A percentile compares a stretch with the other conserved stretches of the same genome.
These are phyloP conservation scores for Sterna hirundo DNA, from an alignment of 2,113 vertebrate genomes.

Conservation along the genomic window DNA sequence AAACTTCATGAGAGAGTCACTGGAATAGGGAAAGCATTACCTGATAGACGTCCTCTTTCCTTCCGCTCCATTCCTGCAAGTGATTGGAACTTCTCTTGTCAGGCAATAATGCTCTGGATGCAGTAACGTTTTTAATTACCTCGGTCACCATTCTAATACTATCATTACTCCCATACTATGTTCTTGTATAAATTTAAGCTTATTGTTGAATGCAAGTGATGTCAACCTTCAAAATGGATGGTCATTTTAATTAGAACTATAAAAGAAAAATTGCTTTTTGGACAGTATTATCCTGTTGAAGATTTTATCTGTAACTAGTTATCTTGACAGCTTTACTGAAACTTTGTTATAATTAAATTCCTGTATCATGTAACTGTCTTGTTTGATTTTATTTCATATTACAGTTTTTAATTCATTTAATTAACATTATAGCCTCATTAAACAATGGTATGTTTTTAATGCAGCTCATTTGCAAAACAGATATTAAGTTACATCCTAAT, in stretches of 20 bases:
- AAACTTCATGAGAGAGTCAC: background rate
- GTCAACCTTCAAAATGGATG: background rate
- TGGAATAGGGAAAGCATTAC: background rate
- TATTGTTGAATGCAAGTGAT: slow-evolving; percentile 6
- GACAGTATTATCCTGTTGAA: background rate
- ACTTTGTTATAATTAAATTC: slow-evolving; percentile 48
- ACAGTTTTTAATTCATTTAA: slow-evolving; percentile 43
- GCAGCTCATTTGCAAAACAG: slow-evolving; percentile 31
- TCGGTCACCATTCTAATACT: background rate
- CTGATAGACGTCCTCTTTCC: background rate
- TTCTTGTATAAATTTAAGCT: background rate
- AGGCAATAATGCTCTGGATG: background rate
- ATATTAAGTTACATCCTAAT: background rate
- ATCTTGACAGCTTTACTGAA: slow-evolving; percentile 31
- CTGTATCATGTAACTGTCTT: slow-evolving; percentile 11
- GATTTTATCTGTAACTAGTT: slow-evolving; percentile 27
- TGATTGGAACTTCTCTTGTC: background rate
- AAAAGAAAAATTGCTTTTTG: slow-evolving; percentile 43
- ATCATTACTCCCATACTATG: background rate
- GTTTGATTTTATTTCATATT: slow-evolving; percentile 59
- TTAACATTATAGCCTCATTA: slow-evolving; percentile 52
- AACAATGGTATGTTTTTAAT: slow-evolving; percentile 30
- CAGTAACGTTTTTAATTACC: background rate
- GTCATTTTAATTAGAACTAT: slow-evolving; percentile 35
- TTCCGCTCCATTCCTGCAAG: background rate